Evolutionary conservation across 2,797 vertebrate species (phyloP), one percentile per base, ranked within the genome.

Genomic region (Acestrorhynchus altus): DNA sequence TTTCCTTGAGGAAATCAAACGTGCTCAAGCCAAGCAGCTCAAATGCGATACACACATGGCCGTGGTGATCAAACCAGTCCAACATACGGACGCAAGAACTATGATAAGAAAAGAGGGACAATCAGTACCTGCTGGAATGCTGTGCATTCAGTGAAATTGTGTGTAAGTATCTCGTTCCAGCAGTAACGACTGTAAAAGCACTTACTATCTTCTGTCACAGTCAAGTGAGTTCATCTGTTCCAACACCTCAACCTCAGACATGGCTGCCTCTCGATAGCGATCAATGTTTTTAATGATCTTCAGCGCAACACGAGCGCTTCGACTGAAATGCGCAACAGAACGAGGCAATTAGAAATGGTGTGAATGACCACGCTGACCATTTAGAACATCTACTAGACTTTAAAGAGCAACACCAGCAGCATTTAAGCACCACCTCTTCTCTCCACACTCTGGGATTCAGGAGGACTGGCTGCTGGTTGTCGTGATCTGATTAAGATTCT

Each of bases 1-100:
- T 98, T 85, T 95, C 94, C 51, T 90, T 95, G 76, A 97, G 94
- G 68, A 98, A 96, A 76, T 99, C 96, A 0, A 96, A 99, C 67
- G 95, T 98, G 90, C 95, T 99, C 78, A 96, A 91, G 67, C 97
- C 96, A 67, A 99, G 93, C 18, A 96, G 93, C 87, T 99, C 96
- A 72, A 98, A 96, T 68, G 95, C 97, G 77, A 99, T 97, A 90
- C 97, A 98, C 83, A 96, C 86, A 54, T 99, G 97, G 67, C 96
- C 95, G 28, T 94, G 89, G 72, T 97, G 93, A 87, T 97, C 93
- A 88, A 99, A 99, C 95, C 95, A 97, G 84, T 97, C 95, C 80
- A 96, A 83, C 96, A 99, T 98, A 83, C 96, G 92, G 79, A 98
- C 96, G 24, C 97, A 98, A 60, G 94, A 94, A 69, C 97, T 99